Evolutionary conservation across 2,797 vertebrate species (phyloP).

Genomic region (Sebastolobus altivelis): DNA sequence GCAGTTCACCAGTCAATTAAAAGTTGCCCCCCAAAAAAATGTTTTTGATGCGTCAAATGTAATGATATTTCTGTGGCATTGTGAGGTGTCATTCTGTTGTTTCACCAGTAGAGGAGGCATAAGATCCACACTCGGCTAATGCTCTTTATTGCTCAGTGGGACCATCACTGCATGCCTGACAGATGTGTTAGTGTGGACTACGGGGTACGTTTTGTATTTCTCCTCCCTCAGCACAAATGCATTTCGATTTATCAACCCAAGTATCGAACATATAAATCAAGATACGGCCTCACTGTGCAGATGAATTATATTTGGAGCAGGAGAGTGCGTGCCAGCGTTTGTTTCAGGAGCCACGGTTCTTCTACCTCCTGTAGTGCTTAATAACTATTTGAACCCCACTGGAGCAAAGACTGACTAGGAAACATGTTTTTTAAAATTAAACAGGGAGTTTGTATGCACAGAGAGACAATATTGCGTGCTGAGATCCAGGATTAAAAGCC

Average conservation of each 20-base stretch:
- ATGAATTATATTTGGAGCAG: neutral
- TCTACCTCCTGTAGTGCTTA: conserved; percentile 19
- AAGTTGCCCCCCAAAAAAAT: neutral
- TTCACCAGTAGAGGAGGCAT: conserved; percentile 71
- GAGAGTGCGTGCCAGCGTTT: neutral
- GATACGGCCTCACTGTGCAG: conserved; percentile 1
- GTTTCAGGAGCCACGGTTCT: conserved; percentile 10
- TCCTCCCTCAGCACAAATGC: neutral
- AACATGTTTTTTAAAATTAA: conserved; percentile 62
- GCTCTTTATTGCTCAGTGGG: neutral
- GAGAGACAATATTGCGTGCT: conserved; percentile 60
- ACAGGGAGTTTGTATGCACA: conserved; percentile 67
- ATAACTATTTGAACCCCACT: conserved; percentile 48
- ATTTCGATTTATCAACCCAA: conserved; percentile 24
- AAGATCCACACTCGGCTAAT: conserved; percentile 2
- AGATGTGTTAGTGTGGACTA: neutral
- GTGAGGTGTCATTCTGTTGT: conserved; percentile 28
- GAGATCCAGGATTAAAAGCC: conserved; percentile 48
- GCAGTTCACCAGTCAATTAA: conserved; percentile 2
- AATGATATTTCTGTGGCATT: neutral
- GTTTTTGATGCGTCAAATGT: neutral
- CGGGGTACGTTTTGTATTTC: neutral
- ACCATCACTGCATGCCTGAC: neutral
- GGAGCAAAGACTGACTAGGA: conserved; percentile 21
- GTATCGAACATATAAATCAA: conserved; percentile 12